Evolutionary conservation across 2,888 invertebrate species (phyloP), one percentile per base, ranked within the genome.

Genomic region (Noctua fimbriata): DNA sequence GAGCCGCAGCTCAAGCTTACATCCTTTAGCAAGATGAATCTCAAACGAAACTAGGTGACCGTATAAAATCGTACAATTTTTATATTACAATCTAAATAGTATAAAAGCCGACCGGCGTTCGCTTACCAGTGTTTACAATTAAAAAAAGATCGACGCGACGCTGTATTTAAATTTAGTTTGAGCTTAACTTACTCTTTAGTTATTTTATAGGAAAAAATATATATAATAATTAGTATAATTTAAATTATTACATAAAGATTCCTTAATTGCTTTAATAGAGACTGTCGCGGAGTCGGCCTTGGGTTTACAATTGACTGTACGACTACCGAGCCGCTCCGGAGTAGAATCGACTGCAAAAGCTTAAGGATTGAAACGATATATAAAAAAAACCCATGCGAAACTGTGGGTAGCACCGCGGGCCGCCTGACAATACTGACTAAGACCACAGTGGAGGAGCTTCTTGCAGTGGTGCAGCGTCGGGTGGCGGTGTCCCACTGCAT

Each of bases 151-250:
- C 82, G 88, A 88, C 92, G 87, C 82, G 67, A 78, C 82, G 86
- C 82, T 84, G 82, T 73, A 86, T 81, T 87, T 86, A 90, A 93
- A 93, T 94, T 95, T 94, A 94, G 92, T 96, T 96, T 97, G 96
- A 97, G 96, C 96, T 97, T 95, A 96, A 94, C 95, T 96, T 96
- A 96, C 95, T 95, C 95, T 95, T 96, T 95, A 96, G 94, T 95
- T 92, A 86, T 86, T 84, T 88, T 89, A 94, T 93, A 95, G 94
- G 95, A 95, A 95, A 95, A 95, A 95, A 95, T 92, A 94, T 95
- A 94, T 93, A 95, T 95, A 94, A 94, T 95, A 94, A 96, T 96
- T 95, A 96, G 94, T 96, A 96, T 96, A 96, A 96, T 96, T 96
- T 96, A 96, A 96, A 96, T 96, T 95, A 96, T 95, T 95, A 95